These are phyloP conservation scores for Paracentrotus lividus DNA, from an alignment of 53 echinoderm and acorn worm genomes.

Conservation along the genomic window DNA sequence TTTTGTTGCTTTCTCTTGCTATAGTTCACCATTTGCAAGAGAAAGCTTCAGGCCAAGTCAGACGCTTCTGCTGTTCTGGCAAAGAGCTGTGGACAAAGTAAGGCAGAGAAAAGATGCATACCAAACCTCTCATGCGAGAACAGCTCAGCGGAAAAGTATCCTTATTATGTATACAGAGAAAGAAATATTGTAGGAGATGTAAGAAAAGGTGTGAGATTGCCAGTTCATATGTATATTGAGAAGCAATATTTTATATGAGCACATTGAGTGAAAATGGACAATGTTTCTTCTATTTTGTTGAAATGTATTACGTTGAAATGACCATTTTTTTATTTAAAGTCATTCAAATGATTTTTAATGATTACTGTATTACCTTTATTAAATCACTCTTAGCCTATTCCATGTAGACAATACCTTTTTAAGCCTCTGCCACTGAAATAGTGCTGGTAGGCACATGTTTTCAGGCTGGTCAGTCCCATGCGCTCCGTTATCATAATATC, in stretches of 20 bases:
- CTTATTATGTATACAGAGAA: slow-evolving; percentile 87
- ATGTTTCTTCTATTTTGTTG: too few relatives aligned
- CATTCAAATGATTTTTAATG: neutral
- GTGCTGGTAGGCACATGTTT: too few relatives aligned
- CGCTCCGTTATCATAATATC: too few relatives aligned
- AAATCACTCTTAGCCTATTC: too few relatives aligned
- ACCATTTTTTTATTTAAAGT: neutral
- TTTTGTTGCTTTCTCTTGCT: neutral
- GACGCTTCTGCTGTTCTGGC: slow-evolving; percentile 90
- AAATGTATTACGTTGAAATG: neutral
- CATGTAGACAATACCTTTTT: too few relatives aligned
- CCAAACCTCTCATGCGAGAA: slow-evolving; percentile 95
- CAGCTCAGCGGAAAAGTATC: slow-evolving; percentile 95
- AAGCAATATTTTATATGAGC: too few relatives aligned
- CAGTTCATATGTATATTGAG: too few relatives aligned
- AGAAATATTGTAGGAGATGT: slow-evolving; percentile 95
- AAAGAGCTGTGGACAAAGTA: slow-evolving; percentile 94
- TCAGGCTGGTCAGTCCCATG: too few relatives aligned
- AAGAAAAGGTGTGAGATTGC: slow-evolving; percentile 83
- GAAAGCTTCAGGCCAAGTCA: slow-evolving; percentile 94
- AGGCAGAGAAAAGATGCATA: slow-evolving; percentile 95
- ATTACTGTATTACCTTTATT: too few relatives aligned
- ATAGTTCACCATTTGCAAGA: slow-evolving; percentile 96
- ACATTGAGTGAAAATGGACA: too few relatives aligned
- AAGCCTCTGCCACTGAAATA: too few relatives aligned